Percentiles rank a stretch among this genome's conserved stretches.
Evolutionary conservation across 2,797 vertebrate genomes (phyloP).

Genomic region (Graptemys geographica): DNA sequence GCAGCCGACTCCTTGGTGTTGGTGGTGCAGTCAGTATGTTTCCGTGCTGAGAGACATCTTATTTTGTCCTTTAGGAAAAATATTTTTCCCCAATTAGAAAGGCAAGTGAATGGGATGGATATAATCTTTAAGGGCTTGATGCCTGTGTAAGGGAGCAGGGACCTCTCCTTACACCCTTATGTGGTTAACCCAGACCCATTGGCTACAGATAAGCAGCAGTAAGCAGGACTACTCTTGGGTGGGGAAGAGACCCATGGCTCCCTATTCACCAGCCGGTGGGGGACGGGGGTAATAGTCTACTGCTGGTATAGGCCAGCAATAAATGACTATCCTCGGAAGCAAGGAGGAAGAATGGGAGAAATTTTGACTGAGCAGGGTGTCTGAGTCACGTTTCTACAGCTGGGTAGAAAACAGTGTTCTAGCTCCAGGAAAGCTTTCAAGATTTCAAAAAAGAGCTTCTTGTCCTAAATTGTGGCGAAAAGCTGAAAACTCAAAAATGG

Average conservation of each 20-base stretch:
- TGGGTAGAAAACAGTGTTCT: no score
- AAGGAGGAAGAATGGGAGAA: conserved; percentile 24
- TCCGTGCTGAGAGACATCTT: conserved; percentile 41
- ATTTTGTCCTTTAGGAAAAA: conserved; percentile 30
- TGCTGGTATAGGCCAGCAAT: not conserved
- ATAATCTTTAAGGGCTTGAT: conserved; percentile 31
- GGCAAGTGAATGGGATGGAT: not conserved
- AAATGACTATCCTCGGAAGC: not conserved
- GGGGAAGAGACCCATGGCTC: conserved; percentile 11
- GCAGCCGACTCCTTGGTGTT: conserved; percentile 10
- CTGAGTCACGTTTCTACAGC: no score
- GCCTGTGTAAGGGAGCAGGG: not conserved
- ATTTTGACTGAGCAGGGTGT: not conserved
- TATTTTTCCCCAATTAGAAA: not conserved
- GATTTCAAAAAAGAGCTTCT: no score
- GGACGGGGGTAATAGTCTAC: not conserved
- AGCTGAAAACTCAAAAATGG: no score
- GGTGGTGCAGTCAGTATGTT: conserved; percentile 7
- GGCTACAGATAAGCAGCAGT: not conserved
- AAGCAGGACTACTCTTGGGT: conserved; percentile 14
- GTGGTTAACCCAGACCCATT: not conserved
- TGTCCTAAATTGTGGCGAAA: no score
- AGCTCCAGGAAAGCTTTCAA: no score
- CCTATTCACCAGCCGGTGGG: not conserved
- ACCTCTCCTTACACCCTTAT: not conserved